Evolutionary conservation across 2,797 vertebrate species (phyloP), one percentile per base, ranked within the genome.

Genomic region (Lutjanus campechanus): DNA sequence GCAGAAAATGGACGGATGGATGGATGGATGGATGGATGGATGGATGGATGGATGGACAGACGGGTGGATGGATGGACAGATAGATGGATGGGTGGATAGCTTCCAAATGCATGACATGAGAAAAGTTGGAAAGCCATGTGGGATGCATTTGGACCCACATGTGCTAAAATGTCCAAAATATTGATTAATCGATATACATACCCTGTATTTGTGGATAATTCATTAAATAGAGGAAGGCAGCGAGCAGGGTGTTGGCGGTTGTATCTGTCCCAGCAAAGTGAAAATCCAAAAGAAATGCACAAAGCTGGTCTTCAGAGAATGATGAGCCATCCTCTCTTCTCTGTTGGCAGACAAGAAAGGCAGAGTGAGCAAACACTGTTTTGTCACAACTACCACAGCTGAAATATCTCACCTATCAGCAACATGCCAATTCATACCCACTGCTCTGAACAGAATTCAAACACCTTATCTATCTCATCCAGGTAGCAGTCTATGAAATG

Each of bases 401-500:
- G 13, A 53, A 60, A 67, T 13, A 2, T 50, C 15, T 22, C 8
- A 29, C 17, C 0, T 2, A 40, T 53, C 25, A 22, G 16, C 19
- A 22, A 56, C 63, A 50, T 5, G n/a, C 36, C 11, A 16, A 25
- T 65, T 56, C 25, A 58, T 22, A 12, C 19, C 60, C n/a, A n/a
- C 44, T 60, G 55, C 44, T 43, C 46, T 22, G 8, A 44, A 53
- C 6, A 29, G 1, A 46, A 46, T n/a, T 15, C 13, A 25, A 29
- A 22, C n/a, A 87, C 85, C 76, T 64, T 80, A 1, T 82, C 83
- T 54, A 85, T 1, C 44, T 87, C 92, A 4, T 95, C 92, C 56
- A 95, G 65, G 82, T 94, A 96, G 29, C 89, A 86, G 63, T 95
- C 93, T 8, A 90, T 87, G 58, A 95, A 90, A 65, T 93, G 85